Percentiles rank a stretch among this genome's conserved stretches.
phyloP scores from a whole-genome alignment of 2,113 vertebrate species.

The Saccopteryx bilineata region DNA sequence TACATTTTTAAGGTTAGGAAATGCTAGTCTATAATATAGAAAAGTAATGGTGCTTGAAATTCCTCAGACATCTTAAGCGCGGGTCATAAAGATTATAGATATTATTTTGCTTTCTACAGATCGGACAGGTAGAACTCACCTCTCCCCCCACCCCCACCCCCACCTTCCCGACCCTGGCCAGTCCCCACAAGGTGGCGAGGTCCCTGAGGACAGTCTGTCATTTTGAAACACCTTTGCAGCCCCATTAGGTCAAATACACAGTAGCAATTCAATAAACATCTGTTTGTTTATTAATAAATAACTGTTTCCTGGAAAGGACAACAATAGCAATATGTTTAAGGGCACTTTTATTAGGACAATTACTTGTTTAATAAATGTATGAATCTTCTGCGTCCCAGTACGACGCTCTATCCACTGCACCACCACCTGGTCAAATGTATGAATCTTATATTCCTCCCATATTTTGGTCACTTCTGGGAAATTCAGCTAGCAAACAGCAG shows the following conservation, averaged over 20 bases:
- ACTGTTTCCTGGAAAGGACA: not conserved
- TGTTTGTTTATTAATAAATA: conserved; percentile 32
- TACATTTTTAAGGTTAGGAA: conserved; percentile 29
- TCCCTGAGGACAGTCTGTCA: not conserved
- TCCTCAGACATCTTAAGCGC: not conserved
- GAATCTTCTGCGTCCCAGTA: not conserved
- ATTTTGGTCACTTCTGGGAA: not conserved
- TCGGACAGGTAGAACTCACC: not conserved
- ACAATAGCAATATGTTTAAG: not conserved
- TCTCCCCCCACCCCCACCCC: not conserved
- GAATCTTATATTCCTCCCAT: not conserved
- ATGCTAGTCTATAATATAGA: not conserved
- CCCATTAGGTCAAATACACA: not conserved
- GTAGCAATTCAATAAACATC: not conserved
- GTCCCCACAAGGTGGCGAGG: not conserved
- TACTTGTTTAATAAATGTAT: not conserved
- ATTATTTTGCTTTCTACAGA: conserved; percentile 6
- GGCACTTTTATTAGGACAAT: not conserved
- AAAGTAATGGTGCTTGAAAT: conserved; percentile 21
- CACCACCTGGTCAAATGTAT: not conserved
- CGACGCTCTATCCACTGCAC: no score
- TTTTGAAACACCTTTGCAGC: not conserved
- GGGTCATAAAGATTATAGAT: not conserved
- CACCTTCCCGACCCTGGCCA: not conserved
- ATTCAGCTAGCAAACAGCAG: not conserved